A percentile compares a stretch with the other conserved stretches of the same genome.
These are phyloP conservation scores for Nematopogon swammerdamellus DNA, from an alignment of 2,888 invertebrate genomes.

Conservation along the genomic window DNA sequence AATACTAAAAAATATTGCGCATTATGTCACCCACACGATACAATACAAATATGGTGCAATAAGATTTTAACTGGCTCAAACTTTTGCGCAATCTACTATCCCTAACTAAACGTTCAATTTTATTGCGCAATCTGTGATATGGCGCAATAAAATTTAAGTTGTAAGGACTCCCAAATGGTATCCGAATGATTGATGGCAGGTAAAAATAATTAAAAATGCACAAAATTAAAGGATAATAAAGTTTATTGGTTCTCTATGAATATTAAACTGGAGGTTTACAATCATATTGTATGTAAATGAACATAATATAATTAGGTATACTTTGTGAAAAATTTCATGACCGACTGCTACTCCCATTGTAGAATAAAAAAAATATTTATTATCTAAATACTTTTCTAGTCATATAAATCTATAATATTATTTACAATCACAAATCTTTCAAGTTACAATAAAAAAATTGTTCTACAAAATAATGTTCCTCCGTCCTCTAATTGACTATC, in stretches of 20 bases:
- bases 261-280: background rate
- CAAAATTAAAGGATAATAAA: background rate
- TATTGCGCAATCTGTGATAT: too few relatives aligned
- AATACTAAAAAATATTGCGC: too few relatives aligned
- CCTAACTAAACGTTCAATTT: too few relatives aligned
- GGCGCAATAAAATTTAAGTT: too few relatives aligned
- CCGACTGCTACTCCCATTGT: background rate
- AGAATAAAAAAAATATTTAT: background rate
- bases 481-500: constrained; percentile 53
- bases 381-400: background rate
- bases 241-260: background rate
- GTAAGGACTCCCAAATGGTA: too few relatives aligned
- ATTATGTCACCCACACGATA: too few relatives aligned
- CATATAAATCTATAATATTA: background rate
- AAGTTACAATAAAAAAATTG: background rate
- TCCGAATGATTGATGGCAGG: too few relatives aligned
- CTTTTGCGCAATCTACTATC: too few relatives aligned
- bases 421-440: background rate
- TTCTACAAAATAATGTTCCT: constrained; percentile 45
- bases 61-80: too few relatives aligned
- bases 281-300: background rate
- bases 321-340: background rate
- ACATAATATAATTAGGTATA: background rate
- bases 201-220: too few relatives aligned
- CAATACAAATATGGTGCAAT: too few relatives aligned